Evolutionary conservation across 2,797 vertebrate species (phyloP).

Genomic region (Podarcis lilfordi): DNA sequence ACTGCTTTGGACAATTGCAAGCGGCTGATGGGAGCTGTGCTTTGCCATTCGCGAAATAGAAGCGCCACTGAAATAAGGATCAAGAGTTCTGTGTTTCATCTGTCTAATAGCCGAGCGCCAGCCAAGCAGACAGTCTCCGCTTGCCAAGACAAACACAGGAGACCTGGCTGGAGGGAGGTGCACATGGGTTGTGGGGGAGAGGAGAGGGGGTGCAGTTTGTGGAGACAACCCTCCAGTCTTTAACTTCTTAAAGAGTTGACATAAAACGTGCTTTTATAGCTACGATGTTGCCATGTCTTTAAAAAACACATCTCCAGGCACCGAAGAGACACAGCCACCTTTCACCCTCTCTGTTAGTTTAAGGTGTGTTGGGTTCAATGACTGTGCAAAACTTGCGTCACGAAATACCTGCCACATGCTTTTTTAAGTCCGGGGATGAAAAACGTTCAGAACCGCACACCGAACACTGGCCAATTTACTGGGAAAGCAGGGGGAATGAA

Average conservation of each 20-base stretch:
- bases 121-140: slow-evolving; percentile 89
- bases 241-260: slow-evolving; percentile 89
- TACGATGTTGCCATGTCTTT: slow-evolving; percentile 80
- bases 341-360: slow-evolving; percentile 91
- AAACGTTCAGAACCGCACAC: slow-evolving; percentile 59
- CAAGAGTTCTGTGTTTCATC: slow-evolving; percentile 93
- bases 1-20: slow-evolving; percentile 81
- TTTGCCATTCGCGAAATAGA: slow-evolving; percentile 80
- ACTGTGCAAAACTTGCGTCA: slow-evolving; percentile 93
- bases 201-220: slow-evolving; percentile 76
- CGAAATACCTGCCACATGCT: slow-evolving; percentile 85
- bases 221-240: slow-evolving; percentile 91
- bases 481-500: slow-evolving; percentile 54
- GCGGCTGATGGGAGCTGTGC: slow-evolving; percentile 76
- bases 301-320: slow-evolving; percentile 81
- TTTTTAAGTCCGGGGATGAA: slow-evolving; percentile 55
- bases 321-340: slow-evolving; percentile 88
- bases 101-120: slow-evolving; percentile 85
- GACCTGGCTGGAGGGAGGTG: slow-evolving; percentile 83
- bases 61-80: slow-evolving; percentile 81
- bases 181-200: background rate
- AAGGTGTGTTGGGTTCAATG: slow-evolving; percentile 90
- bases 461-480: slow-evolving; percentile 78
- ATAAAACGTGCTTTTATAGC: slow-evolving; percentile 86
- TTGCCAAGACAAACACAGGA: slow-evolving; percentile 95